Percentiles rank a stretch among this genome's conserved stretches.
Conservation (phyloP, 2,888 invertebrate species). For the Nipponacmea schrenckii region DNA sequence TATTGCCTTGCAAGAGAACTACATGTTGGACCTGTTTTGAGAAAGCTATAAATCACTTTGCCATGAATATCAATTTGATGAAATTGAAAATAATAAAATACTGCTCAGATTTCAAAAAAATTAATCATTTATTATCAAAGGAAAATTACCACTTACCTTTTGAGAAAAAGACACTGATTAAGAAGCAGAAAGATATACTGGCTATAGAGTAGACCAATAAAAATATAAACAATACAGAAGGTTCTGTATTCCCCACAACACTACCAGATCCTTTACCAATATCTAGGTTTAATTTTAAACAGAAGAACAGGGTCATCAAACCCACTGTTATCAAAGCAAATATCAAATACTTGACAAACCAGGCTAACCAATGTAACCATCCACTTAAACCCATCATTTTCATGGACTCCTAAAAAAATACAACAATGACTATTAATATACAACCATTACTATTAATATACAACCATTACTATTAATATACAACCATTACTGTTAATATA, state of each 20-base stretch:
- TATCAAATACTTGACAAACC: conserved; percentile 83
- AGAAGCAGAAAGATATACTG: conserved; percentile 82
- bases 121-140: no score
- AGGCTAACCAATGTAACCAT: conserved; percentile 87
- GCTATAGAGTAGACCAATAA: conserved; percentile 78
- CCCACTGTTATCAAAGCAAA: conserved; percentile 75
- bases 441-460: neutral
- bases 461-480: neutral
- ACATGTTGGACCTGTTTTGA: no score
- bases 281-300: conserved; percentile 36
- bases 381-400: conserved; percentile 89
- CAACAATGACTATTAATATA: neutral
- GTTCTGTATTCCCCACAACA: conserved; percentile 78
- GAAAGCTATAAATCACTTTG: no score
- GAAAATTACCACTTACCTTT: conserved; percentile 72
- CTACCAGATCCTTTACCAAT: conserved; percentile 55
- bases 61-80: no score
- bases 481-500: no score
- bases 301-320: conserved; percentile 66
- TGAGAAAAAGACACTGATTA: conserved; percentile 82
- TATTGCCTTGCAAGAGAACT: no score
- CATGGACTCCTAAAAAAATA: conserved; percentile 81
- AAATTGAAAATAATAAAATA: no score
- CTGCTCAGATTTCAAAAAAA: no score
- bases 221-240: conserved; percentile 77